A percentile compares a stretch with the other conserved stretches of the same genome.
Evolutionary conservation across 2,113 vertebrate species (phyloP).

Genomic region (Sphaerodactylus townsendi): DNA sequence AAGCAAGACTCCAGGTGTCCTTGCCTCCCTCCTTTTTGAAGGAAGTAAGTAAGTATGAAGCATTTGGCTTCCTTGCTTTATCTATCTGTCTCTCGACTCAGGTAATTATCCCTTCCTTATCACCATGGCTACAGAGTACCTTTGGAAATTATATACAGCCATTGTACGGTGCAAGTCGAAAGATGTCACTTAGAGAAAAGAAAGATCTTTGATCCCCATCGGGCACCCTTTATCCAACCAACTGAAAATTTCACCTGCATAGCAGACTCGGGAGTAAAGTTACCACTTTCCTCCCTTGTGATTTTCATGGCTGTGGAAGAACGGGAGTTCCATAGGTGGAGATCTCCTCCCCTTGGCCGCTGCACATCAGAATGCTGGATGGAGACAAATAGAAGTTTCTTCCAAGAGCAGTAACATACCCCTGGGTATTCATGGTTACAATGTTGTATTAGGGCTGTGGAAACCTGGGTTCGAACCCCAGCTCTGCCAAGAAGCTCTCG

Average conservation of each 20-base stretch:
- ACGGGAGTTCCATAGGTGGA: not conserved
- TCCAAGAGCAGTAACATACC: no score
- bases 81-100: conserved; percentile 9
- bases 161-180: not conserved
- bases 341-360: not conserved
- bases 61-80: not conserved
- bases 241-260: not conserved
- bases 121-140: conserved; percentile 30
- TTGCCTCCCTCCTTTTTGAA: not conserved
- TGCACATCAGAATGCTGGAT: not conserved
- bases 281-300: not conserved
- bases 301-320: no score
- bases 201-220: not conserved
- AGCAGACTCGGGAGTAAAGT: not conserved
- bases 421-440: no score
- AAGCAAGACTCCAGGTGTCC: no score
- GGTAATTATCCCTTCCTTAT: conserved; percentile 33
- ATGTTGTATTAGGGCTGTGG: no score
- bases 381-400: not conserved
- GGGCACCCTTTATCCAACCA: not conserved
- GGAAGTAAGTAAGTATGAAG: not conserved
- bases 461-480: no score
- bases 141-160: conserved; percentile 4
- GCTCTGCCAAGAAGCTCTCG: no score
- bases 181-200: not conserved